A percentile compares a stretch with the other conserved stretches of the same genome.
These are phyloP conservation scores for Heterotilapia buettikoferi DNA, from an alignment of 2,113 vertebrate species.

Conservation along the genomic window DNA sequence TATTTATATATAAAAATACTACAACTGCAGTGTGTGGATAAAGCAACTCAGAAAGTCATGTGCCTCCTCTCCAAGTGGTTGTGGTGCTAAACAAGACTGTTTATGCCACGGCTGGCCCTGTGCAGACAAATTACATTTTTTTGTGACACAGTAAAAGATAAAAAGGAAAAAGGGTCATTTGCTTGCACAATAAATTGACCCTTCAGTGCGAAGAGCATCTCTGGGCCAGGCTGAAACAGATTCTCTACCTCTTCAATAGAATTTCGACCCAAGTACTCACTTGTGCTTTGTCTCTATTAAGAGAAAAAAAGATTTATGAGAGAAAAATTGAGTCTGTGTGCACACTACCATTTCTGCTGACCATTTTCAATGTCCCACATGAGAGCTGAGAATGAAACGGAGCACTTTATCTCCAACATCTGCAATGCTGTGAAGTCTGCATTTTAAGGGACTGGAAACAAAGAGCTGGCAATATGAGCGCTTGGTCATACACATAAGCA, in stretches of 20 bases:
- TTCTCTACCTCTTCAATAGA: not conserved
- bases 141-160: not conserved
- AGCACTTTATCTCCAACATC: slow-evolving; percentile 20
- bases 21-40: not conserved
- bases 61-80: not conserved
- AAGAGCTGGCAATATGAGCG: not conserved
- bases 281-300: slow-evolving; percentile 45
- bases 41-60: not conserved
- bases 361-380: slow-evolving; percentile 15
- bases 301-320: slow-evolving; percentile 35
- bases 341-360: not conserved
- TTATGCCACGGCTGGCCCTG: not conserved
- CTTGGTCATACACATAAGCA: not conserved
- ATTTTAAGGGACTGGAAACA: not conserved
- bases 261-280: slow-evolving; percentile 15
- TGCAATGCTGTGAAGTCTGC: not conserved
- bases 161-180: not conserved
- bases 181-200: slow-evolving; percentile 20
- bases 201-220: not conserved
- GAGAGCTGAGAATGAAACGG: not conserved
- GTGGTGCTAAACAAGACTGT: not conserved
- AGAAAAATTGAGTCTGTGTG: slow-evolving; percentile 11
- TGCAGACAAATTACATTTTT: not conserved
- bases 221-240: slow-evolving; percentile 8
- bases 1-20: not conserved